These are phyloP conservation scores for Liasis olivaceus DNA, from an alignment of 2,797 vertebrate species.

Conservation along the genomic window DNA sequence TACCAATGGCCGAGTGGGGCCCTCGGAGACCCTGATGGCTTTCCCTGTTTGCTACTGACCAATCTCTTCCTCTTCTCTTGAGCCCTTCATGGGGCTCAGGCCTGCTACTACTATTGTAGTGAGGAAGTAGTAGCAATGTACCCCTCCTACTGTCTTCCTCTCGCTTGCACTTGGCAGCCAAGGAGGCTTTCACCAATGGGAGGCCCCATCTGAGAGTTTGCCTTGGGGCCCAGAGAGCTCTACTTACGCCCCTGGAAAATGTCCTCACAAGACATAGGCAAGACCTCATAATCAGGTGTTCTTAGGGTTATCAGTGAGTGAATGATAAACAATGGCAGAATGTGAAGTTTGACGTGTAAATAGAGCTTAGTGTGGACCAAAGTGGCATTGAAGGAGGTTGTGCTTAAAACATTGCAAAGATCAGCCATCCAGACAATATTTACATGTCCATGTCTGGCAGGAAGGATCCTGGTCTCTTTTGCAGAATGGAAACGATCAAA, in stretches of 20 bases:
- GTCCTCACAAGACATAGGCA: conserved; percentile 37
- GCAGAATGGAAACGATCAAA: conserved; percentile 19
- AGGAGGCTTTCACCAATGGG: neutral
- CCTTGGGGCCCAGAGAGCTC: neutral
- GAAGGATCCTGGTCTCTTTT: conserved; percentile 35
- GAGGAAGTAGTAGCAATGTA: neutral
- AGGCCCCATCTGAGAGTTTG: neutral
- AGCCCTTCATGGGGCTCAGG: neutral
- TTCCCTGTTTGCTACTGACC: neutral
- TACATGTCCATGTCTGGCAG: conserved; percentile 46
- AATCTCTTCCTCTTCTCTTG: neutral
- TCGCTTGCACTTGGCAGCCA: neutral
- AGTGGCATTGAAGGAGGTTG: conserved; percentile 49
- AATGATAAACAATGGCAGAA: conserved; percentile 57
- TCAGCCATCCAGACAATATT: conserved; percentile 41
- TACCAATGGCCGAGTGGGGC: too few relatives aligned
- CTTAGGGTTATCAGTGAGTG: conserved; percentile 15
- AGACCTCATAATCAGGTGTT: conserved; percentile 56
- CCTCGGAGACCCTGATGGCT: neutral
- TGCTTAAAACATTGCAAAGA: conserved; percentile 47
- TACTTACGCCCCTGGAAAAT: neutral
- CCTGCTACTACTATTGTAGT: neutral
- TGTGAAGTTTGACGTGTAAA: conserved; percentile 49
- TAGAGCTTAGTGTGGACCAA: conserved; percentile 30
- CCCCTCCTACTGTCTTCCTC: neutral